Evolutionary conservation across 2,113 vertebrate species (phyloP).

Genomic region (Ophiodon elongatus): DNA sequence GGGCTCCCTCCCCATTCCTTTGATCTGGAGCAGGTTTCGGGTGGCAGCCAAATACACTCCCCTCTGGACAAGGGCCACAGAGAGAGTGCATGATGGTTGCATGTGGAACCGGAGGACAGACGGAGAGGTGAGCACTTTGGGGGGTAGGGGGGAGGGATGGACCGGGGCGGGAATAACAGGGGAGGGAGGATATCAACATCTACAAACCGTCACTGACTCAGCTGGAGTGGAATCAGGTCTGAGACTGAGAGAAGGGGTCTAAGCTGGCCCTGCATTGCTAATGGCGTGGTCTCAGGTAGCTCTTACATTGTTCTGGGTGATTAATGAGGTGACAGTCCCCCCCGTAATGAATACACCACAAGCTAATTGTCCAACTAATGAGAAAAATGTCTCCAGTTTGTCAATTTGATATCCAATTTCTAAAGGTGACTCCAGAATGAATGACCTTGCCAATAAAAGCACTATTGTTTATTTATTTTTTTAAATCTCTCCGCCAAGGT

Average conservation of each 20-base stretch:
- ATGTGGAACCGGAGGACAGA: conserved; percentile 41
- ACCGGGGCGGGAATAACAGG: neutral
- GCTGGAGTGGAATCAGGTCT: neutral
- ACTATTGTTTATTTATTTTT: conserved; percentile 30
- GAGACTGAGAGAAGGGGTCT: neutral
- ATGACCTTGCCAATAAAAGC: conserved; percentile 72
- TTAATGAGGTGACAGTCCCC: conserved; percentile 76
- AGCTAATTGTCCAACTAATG: conserved; percentile 81
- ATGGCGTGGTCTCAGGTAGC: conserved; percentile 55
- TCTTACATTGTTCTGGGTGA: conserved; percentile 72
- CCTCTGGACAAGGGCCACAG: conserved; percentile 59
- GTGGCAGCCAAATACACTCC: conserved; percentile 64
- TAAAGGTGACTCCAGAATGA: conserved; percentile 71
- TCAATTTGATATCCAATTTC: conserved; percentile 75
- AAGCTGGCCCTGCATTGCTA: conserved; percentile 27
- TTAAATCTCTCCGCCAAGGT: conserved; percentile 17
- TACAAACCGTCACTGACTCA: neutral
- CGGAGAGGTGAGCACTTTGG: neutral
- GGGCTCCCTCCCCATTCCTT: conserved; percentile 68
- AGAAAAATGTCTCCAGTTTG: conserved; percentile 78
- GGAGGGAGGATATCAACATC: neutral
- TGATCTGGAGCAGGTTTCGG: conserved; percentile 70
- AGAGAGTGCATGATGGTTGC: conserved; percentile 36
- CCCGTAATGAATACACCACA: conserved; percentile 76
- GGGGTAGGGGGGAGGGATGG: neutral